These are phyloP conservation scores for Ptiloglossa arizonensis DNA, from an alignment of 1,140 invertebrate species.

Conservation along the genomic window DNA sequence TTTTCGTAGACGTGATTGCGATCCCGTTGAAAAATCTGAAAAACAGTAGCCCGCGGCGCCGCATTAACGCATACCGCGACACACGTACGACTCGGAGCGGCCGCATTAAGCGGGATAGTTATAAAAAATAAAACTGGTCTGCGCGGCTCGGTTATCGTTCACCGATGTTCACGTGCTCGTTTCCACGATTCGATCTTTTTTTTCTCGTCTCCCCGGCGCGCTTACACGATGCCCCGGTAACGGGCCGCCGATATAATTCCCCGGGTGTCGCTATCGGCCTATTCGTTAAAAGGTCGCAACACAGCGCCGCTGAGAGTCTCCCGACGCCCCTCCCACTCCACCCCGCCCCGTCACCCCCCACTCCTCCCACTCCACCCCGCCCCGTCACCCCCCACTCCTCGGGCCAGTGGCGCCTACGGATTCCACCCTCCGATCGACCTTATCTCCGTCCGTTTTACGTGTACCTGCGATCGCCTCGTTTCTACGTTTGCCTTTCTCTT, in stretches of 20 bases:
- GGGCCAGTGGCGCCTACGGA: conserved; percentile 15
- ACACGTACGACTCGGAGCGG: not conserved
- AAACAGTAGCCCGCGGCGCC: not conserved
- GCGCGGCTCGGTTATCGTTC: conserved; percentile 12
- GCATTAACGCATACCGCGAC: not conserved
- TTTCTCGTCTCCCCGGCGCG: not conserved
- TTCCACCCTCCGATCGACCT: conserved; percentile 37
- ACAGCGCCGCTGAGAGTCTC: not conserved
- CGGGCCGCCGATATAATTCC: conserved; percentile 47
- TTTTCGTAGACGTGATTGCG: not conserved
- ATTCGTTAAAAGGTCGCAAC: conserved; percentile 54
- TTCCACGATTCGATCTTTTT: conserved; percentile 32
- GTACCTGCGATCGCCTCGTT: not conserved
- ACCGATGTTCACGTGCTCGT: not conserved
- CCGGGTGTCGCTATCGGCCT: conserved; percentile 40
- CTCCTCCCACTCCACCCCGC: not conserved
- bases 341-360: not conserved
- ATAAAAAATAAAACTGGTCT: conserved; percentile 35
- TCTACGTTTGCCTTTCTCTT: conserved; percentile 6
- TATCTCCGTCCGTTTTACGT: conserved; percentile 37
- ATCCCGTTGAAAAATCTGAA: not conserved
- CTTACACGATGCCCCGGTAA: conserved; percentile 14
- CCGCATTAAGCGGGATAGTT: conserved; percentile 19
- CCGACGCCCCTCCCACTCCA: not conserved
- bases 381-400: not conserved